Conservation (phyloP, 2,888 invertebrate genomes). For the Pyrrhosoma nymphula region DNA sequence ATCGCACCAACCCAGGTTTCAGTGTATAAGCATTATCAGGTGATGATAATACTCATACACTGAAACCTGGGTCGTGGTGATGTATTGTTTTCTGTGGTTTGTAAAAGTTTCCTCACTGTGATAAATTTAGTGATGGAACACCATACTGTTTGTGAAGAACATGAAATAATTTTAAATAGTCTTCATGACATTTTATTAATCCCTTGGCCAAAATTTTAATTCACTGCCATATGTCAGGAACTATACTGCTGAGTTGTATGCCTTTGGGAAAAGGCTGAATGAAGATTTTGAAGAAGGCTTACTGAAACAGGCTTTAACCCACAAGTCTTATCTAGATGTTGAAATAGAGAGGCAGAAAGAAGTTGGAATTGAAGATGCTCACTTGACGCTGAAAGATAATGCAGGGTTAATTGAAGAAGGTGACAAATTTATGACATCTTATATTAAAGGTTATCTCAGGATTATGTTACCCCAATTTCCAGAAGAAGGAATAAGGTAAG, state of each 20-base stretch:
- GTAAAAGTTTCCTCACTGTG: too few species aligned
- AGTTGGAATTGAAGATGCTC: conserved; percentile 83
- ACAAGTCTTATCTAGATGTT: conserved; percentile 86
- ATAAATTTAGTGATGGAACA: too few species aligned
- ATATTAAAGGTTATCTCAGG: conserved; percentile 85
- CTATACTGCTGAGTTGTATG: conserved; percentile 90
- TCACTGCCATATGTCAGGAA: conserved; percentile 87
- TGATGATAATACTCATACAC: too few species aligned
- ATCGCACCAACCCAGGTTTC: too few species aligned
- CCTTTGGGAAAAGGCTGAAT: conserved; percentile 91
- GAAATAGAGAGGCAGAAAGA: conserved; percentile 85
- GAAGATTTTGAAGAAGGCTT: conserved; percentile 88
- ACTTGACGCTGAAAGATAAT: conserved; percentile 84
- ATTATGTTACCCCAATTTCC: conserved; percentile 87
- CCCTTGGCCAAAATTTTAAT: too few species aligned
- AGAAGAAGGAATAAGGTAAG: conserved; percentile 84
- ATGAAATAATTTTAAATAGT: too few species aligned
- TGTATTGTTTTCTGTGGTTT: too few species aligned
- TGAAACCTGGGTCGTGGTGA: too few species aligned
- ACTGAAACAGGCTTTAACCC: conserved; percentile 88
- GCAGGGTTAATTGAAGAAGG: conserved; percentile 85
- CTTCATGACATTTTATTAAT: too few species aligned
- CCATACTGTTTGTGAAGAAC: too few species aligned
- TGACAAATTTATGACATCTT: conserved; percentile 82
- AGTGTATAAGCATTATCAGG: too few species aligned